phyloP scores from a whole-genome alignment of 2,797 vertebrate genomes.

The Centroberyx gerrardi region DNA sequence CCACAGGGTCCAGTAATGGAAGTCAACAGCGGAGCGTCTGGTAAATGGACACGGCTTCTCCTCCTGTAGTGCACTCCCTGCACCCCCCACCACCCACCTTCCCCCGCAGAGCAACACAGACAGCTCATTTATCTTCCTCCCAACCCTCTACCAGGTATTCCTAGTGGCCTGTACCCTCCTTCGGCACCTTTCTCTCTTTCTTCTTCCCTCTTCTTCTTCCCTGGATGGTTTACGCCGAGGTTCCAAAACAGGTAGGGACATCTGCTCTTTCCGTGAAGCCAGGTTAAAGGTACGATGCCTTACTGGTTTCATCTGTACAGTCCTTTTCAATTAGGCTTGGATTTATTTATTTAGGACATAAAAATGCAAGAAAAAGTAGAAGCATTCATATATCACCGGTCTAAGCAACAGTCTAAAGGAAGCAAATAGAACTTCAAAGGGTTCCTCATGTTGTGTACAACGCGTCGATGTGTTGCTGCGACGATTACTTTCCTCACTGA shows the following conservation, averaged over 20 bases:
- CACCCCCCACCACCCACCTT: not conserved
- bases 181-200: conserved; percentile 6
- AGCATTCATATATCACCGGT: too few relatives aligned
- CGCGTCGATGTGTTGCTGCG: not conserved
- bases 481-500: too few relatives aligned
- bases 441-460: not conserved
- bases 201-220: not conserved
- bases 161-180: conserved; percentile 12
- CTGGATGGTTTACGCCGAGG: not conserved
- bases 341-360: too few relatives aligned
- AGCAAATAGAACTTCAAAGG: not conserved
- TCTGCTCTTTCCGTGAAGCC: too few relatives aligned
- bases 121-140: conserved; percentile 59
- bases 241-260: not conserved
- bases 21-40: conserved; percentile 36
- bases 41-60: conserved; percentile 43
- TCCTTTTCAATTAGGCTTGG: too few relatives aligned
- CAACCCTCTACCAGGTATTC: conserved; percentile 27
- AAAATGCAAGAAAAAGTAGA: too few relatives aligned
- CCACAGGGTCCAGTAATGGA: conserved; percentile 49
- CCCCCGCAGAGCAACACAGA: conserved; percentile 14
- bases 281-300: too few relatives aligned
- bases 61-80: too few relatives aligned
- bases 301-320: not conserved
- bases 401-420: not conserved